Base-by-base conservation (phyloP, 2,797 vertebrate genomes). In the Chanos chanos region DNA sequence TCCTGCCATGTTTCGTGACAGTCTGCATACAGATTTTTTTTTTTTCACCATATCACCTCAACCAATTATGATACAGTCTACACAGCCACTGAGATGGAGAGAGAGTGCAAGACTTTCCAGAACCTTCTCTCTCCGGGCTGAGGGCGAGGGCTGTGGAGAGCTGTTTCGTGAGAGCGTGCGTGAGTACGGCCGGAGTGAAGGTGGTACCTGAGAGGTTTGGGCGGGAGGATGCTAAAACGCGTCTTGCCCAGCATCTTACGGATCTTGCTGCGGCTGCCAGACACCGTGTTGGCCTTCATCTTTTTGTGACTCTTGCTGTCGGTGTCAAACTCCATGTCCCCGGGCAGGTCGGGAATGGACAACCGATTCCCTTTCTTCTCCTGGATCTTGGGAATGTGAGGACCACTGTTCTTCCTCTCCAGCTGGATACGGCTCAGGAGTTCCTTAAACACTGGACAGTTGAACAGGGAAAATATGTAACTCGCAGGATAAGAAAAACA, bases 211-310 rank as follows among this genome's bases (percentile, higher is more conserved):
- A 72, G 78, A 6, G 69, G 48, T 19, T 71, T 72, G 19, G 96
- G 93, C 36, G 96, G 95, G 60, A 99, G 89, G 49, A 99, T 99
- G 75, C 93, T 98, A 84, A 98, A 98, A 12, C 94, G 85, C 0
- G 95, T 99, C 86, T 94, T 98, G 80, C 98, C 94, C 82, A 99
- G 82, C 85, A 99, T 97, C 53, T 97, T 97, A 73, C 93, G 89
- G 85, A 99, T 97, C 83, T 93, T 93, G 79, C 96, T 97, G 66
- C 95, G 89, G 27, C 96, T 94, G 27, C 94, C 94, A n/a, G 94
- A 95, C 33, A 99, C 93, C 0, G 96, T 98, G 85, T 96, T 98
- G 66, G 96, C 94, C 86, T 98, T 98, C 79, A 95, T 77, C 70
- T 97, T 99, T 77, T 94, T 93, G 81, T 90, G 93, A 79, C 83